Conservation (phyloP, 1,140 invertebrate genomes). For the Pachyrhynchus sulphureomaculatus region DNA sequence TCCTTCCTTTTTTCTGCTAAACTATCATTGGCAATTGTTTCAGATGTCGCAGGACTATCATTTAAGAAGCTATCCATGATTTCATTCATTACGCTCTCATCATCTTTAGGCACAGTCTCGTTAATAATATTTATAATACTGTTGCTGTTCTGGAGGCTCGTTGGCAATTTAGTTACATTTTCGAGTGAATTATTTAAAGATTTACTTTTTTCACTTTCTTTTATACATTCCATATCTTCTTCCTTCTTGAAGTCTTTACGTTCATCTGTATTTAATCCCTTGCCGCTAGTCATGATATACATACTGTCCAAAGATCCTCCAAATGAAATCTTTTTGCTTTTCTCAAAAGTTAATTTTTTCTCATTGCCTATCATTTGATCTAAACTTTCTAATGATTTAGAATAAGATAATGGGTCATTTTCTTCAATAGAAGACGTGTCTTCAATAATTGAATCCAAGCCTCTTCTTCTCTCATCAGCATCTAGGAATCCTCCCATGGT, state of each 20-base stretch:
- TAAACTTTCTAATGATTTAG: background rate
- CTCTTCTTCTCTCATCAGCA: background rate
- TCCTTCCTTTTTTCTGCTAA: background rate
- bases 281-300: too few relatives aligned
- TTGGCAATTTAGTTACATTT: too few relatives aligned
- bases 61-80: background rate
- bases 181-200: too few relatives aligned
- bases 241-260: too few relatives aligned
- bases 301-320: background rate
- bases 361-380: background rate
- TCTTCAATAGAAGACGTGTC: background rate
- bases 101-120: background rate
- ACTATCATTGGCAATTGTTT: too few relatives aligned
- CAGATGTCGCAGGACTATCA: background rate
- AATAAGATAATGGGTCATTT: background rate
- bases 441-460: constrained; percentile 22
- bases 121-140: too few relatives aligned
- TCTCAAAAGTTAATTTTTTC: too few relatives aligned
- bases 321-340: background rate
- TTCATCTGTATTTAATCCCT: too few relatives aligned
- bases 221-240: too few relatives aligned
- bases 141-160: too few relatives aligned
- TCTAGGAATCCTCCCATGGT: constrained; percentile 38
- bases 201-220: too few relatives aligned
- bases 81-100: background rate